Evolutionary conservation across 2,113 vertebrate species (phyloP), one percentile per base, ranked within the genome.

Genomic region (Mirounga angustirostris): DNA sequence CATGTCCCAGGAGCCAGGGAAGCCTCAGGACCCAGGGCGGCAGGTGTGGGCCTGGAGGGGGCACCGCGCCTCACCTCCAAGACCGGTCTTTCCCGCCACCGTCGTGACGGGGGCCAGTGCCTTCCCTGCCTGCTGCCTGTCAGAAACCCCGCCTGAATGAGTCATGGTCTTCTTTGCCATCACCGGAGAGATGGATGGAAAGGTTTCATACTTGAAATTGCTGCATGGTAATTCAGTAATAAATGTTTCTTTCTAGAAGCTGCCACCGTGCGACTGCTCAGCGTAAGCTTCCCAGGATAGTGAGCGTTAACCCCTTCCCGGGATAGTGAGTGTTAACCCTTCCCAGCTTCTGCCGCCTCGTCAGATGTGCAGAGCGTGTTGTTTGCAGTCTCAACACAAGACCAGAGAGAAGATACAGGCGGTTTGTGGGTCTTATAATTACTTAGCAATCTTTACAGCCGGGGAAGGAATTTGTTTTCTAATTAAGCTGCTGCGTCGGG

Each of bases 401-500:
- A 28, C 52, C 56, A 5, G 83, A 84, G 76, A 19, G 24, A 46
- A 52, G 69, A 36, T 52, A 33, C 1, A 8, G 93, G 82, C n/a
- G 58, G 80, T 33, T 0, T 67, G 76, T 95, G 71, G 61, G 1
- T 90, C 1, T 76, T 83, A 50, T 89, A 56, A 93, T 97, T 97
- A 95, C 84, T 97, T 59, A 61, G 90, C 87, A 93, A 40, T 69
- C 97, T 98, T 97, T 88, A 96, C 85, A 97, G 86, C 28, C 6
- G 28, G n/a, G 61, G 30, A 90, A 92, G 61, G 97, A 92, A 59
- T 96, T 98, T 98, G 83, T 97, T 78, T 98, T 96, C 97, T 98
- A 96, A 97, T 98, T 98, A 97, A 96, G 96, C 93, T n/a, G 74
- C 91, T 69, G 91, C 82, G 61, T 96, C 97, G 69, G 95, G 79